Conservation (phyloP, 1,140 invertebrate species). For the Diorhabda sublineata region DNA sequence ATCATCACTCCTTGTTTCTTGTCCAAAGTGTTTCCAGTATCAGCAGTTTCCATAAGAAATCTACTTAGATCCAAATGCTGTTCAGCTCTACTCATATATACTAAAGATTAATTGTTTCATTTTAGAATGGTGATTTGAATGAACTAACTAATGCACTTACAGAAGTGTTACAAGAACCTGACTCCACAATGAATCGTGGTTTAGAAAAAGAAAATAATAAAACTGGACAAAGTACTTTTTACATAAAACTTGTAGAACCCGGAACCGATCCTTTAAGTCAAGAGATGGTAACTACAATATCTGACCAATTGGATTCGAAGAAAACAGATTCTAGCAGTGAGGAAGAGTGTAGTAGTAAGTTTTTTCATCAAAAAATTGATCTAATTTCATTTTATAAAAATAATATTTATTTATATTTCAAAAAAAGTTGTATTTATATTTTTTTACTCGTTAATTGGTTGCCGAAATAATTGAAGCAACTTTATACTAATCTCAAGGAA, state of each 20-base stretch:
- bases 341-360: constrained; percentile 52
- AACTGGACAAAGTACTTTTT: constrained; percentile 51
- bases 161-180: constrained; percentile 61
- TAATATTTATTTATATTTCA: too few relatives aligned
- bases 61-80: too few relatives aligned
- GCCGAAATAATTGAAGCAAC: too few relatives aligned
- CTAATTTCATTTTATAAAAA: too few relatives aligned
- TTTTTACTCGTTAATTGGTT: too few relatives aligned
- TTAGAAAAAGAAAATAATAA: constrained; percentile 34
- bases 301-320: constrained; percentile 72
- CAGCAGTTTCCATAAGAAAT: too few relatives aligned
- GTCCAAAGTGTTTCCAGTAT: too few relatives aligned
- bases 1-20: too few relatives aligned
- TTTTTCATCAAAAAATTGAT: background rate
- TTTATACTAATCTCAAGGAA: too few relatives aligned
- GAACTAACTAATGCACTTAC: constrained; percentile 69
- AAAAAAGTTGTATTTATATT: too few relatives aligned
- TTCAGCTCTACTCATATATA: too few relatives aligned
- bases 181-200: constrained; percentile 36
- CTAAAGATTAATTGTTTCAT: background rate
- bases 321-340: constrained; percentile 58
- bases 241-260: constrained; percentile 45
- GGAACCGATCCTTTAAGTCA: constrained; percentile 42
- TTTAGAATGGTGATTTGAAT: constrained; percentile 65
- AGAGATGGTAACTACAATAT: constrained; percentile 46